phyloP scores from a whole-genome alignment of 2,797 vertebrate genomes.

The Chelidonichthys spinosus region DNA sequence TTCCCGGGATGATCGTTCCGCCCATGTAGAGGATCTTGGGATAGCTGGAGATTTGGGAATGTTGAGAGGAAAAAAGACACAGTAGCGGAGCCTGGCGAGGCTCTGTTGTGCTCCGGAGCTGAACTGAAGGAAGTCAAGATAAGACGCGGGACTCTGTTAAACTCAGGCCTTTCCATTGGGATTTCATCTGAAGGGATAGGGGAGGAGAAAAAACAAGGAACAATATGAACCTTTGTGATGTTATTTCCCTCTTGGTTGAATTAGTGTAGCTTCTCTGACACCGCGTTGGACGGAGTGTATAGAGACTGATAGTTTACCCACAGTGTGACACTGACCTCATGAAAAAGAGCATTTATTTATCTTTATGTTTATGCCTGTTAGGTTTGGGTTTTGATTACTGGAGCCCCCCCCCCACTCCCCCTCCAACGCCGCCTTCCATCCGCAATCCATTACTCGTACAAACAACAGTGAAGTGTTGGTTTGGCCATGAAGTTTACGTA shows the following conservation, averaged over 20 bases:
- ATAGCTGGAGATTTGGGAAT: constrained; percentile 75
- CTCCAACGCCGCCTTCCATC: constrained; percentile 63
- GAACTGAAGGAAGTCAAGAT: constrained; percentile 79
- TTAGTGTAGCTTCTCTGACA: constrained; percentile 81
- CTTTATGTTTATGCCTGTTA: constrained; percentile 75
- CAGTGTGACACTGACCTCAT: constrained; percentile 82
- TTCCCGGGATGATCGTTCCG: constrained; percentile 98
- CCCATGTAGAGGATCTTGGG: constrained; percentile 93
- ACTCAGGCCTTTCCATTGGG: constrained; percentile 97
- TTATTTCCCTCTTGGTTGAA: constrained; percentile 77
- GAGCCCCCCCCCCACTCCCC: constrained; percentile 42
- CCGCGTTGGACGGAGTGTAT: constrained; percentile 69
- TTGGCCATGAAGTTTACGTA: constrained; percentile 87
- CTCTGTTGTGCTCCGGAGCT: constrained; percentile 82
- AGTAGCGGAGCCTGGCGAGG: constrained; percentile 70
- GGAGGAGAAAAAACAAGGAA: constrained; percentile 67
- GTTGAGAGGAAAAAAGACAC: constrained; percentile 78
- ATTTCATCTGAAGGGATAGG: constrained; percentile 87
- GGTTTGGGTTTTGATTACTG: constrained; percentile 73
- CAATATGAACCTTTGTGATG: constrained; percentile 74
- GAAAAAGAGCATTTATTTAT: constrained; percentile 81
- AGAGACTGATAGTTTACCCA: constrained; percentile 76
- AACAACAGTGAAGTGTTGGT: constrained; percentile 84
- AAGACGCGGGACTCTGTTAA: constrained; percentile 80
- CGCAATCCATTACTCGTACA: constrained; percentile 80